Conservation (phyloP, 2,797 vertebrate species). For the Rhabdophis nuchalis region DNA sequence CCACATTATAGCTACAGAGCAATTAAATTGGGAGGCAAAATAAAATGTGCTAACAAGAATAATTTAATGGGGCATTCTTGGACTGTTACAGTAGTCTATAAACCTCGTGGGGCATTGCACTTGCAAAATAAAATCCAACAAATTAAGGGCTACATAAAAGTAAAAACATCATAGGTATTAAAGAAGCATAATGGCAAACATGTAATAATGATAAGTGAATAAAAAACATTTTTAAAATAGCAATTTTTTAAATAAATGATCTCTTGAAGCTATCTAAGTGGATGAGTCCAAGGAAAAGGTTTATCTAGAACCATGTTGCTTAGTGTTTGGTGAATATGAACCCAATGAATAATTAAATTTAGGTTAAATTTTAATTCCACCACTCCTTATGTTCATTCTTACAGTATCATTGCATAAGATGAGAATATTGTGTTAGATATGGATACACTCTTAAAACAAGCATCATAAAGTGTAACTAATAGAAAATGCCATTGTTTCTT, state of each 20-base stretch:
- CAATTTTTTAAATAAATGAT: not conserved
- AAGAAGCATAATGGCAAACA: slow-evolving; percentile 34
- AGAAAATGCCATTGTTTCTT: not conserved
- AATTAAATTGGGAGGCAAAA: slow-evolving; percentile 31
- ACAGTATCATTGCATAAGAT: not conserved
- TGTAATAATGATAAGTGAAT: not conserved
- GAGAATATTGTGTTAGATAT: not conserved
- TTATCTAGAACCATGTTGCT: not conserved
- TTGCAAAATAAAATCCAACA: not conserved
- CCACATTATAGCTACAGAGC: slow-evolving; percentile 12
- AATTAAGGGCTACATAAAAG: slow-evolving; percentile 9
- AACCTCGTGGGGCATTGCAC: not conserved
- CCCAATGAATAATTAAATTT: not conserved
- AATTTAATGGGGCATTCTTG: slow-evolving; percentile 22
- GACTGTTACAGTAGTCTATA: not conserved
- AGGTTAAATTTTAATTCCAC: not conserved
- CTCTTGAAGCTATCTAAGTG: not conserved
- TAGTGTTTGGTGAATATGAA: not conserved
- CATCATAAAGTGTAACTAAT: not conserved
- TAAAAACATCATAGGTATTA: not conserved
- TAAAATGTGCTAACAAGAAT: slow-evolving; percentile 29
- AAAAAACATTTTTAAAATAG: not conserved
- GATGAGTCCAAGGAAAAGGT: not conserved
- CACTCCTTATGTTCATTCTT: not conserved
- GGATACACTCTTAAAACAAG: not conserved